phyloP scores from a whole-genome alignment of 2,888 invertebrate species.

The Chaetogeoica ovagalla region DNA sequence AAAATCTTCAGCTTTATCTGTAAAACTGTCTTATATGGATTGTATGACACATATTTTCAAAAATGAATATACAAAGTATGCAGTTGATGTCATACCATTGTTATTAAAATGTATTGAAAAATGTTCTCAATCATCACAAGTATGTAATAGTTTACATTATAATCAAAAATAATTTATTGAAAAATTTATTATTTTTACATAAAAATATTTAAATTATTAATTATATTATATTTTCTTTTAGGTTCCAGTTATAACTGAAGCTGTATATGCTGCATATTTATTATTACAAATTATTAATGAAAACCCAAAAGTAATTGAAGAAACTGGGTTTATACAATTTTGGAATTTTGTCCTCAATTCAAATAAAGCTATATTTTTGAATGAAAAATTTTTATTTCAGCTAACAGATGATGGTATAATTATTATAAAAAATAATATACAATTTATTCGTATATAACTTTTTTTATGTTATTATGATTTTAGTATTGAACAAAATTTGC shows the following conservation, averaged over 20 bases:
- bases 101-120: slow-evolving; percentile 48
- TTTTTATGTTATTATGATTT: slow-evolving; percentile 2
- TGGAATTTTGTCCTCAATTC: slow-evolving; percentile 75
- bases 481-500: slow-evolving; percentile 43
- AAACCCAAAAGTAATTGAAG: slow-evolving; percentile 60
- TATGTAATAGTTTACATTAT: background rate
- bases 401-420: slow-evolving; percentile 69
- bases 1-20: slow-evolving; percentile 44
- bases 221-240: slow-evolving; percentile 60
- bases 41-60: slow-evolving; percentile 44
- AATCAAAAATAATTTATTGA: background rate
- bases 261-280: slow-evolving; percentile 70
- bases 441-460: background rate
- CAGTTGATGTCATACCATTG: slow-evolving; percentile 32
- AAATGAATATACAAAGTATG: slow-evolving; percentile 15
- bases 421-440: background rate
- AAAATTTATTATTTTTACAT: background rate
- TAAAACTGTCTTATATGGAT: slow-evolving; percentile 37
- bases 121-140: slow-evolving; percentile 39
- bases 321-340: slow-evolving; percentile 63
- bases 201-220: background rate
- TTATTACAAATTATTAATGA: slow-evolving; percentile 67
- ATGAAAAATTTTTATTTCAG: slow-evolving; percentile 76
- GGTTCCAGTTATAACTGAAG: slow-evolving; percentile 70
- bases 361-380: slow-evolving; percentile 78